A percentile compares a stretch with the other conserved stretches of the same genome.
Evolutionary conservation across 2,113 vertebrate genomes (phyloP).

Genomic region (Gasterosteus aculeatus): DNA sequence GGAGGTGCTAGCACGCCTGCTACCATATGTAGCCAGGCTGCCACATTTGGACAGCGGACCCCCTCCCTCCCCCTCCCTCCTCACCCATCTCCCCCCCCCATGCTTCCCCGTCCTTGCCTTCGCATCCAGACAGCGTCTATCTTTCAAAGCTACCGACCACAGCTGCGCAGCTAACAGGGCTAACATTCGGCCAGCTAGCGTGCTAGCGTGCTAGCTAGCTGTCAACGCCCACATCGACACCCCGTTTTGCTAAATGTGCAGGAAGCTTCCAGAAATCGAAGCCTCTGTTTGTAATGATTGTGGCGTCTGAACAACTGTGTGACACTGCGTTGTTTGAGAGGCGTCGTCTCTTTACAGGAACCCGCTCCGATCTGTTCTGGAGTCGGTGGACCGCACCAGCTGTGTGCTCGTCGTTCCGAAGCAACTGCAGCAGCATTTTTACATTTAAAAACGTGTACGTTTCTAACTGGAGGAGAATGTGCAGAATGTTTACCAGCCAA

Average conservation of each 20-base stretch:
- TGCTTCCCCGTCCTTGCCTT: neutral
- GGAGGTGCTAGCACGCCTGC: conserved; percentile 73
- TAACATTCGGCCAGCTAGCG: conserved; percentile 2
- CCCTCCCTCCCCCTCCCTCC: neutral
- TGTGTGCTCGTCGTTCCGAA: too few species aligned
- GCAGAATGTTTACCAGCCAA: too few species aligned
- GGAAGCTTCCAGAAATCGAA: neutral
- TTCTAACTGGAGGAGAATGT: too few species aligned
- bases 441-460: too few species aligned
- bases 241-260: neutral
- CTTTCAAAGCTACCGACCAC: neutral
- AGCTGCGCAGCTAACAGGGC: conserved; percentile 6
- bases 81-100: neutral
- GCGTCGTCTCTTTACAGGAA: neutral
- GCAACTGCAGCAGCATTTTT: too few species aligned
- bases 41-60: conserved; percentile 70
- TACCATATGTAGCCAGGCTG: conserved; percentile 78
- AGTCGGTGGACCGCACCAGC: too few species aligned
- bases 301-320: neutral
- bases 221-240: conserved; percentile 22
- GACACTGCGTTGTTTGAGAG: neutral
- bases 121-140: neutral
- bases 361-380: neutral
- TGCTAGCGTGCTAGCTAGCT: neutral
- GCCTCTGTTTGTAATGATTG: neutral